phyloP scores from a whole-genome alignment of 2,888 invertebrate species.

The Neoitamus cyanurus region DNA sequence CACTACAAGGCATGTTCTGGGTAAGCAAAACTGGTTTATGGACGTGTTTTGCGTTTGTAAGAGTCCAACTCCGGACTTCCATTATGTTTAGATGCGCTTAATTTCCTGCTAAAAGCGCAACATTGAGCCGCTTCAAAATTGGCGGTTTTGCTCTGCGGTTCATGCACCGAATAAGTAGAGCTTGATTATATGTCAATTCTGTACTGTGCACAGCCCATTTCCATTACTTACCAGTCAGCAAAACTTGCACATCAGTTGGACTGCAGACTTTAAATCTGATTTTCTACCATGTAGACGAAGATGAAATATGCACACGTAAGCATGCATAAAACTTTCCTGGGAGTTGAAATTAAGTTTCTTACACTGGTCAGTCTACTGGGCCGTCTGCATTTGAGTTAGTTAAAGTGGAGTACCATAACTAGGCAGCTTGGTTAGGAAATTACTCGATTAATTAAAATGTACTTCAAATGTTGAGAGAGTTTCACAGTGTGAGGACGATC shows the following conservation, averaged over 20 bases:
- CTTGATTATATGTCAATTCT: background rate
- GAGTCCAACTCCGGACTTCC: background rate
- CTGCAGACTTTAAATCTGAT: background rate
- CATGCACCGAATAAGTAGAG: background rate
- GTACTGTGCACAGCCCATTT: background rate
- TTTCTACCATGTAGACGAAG: background rate
- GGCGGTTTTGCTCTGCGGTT: constrained; percentile 7
- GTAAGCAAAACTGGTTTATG: background rate
- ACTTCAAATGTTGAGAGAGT: too few relatives aligned
- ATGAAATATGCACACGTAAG: background rate
- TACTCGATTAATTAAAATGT: background rate
- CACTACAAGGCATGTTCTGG: background rate
- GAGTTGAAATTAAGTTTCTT: background rate
- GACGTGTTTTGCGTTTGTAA: background rate
- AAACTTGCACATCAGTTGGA: background rate
- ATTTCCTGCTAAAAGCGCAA: constrained; percentile 21
- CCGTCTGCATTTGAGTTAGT: background rate
- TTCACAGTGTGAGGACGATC: too few relatives aligned
- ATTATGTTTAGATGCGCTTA: constrained; percentile 7
- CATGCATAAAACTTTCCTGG: background rate
- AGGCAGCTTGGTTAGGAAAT: background rate
- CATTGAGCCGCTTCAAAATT: background rate
- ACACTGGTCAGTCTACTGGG: background rate
- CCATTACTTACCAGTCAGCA: background rate
- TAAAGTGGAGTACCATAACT: background rate